phyloP scores from a whole-genome alignment of 2,797 vertebrate species.

The Enteromius trimaculatus region DNA sequence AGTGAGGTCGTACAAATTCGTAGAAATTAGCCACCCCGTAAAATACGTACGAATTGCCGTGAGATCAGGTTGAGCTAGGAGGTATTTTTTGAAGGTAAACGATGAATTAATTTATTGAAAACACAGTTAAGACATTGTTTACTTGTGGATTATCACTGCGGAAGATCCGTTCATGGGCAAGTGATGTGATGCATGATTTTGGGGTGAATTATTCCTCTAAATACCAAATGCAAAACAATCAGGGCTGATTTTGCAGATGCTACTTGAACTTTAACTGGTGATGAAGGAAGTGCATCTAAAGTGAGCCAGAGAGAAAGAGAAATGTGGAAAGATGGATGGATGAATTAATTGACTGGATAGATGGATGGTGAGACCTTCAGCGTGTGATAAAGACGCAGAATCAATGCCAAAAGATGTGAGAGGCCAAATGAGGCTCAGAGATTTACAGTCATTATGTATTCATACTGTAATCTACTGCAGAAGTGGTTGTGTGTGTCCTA shows the following conservation, averaged over 20 bases:
- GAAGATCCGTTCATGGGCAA: background rate
- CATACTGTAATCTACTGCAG: slow-evolving; percentile 14
- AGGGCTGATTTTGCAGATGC: background rate
- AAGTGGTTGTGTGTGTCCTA: background rate
- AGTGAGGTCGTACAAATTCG: too few species aligned
- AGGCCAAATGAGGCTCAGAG: background rate
- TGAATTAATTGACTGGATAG: background rate
- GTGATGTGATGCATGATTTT: background rate
- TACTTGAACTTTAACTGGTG: background rate
- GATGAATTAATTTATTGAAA: background rate
- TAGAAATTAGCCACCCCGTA: too few species aligned
- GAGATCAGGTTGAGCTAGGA: too few species aligned
- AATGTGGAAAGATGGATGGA: background rate
- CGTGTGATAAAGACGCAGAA: slow-evolving; percentile 1
- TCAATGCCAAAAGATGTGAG: slow-evolving; percentile 8
- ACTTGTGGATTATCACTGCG: background rate
- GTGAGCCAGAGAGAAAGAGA: background rate
- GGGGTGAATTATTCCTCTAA: background rate
- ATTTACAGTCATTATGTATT: slow-evolving; percentile 24
- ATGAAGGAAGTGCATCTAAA: background rate
- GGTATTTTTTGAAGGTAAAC: background rate
- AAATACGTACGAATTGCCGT: too few species aligned
- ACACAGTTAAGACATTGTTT: background rate
- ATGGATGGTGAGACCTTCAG: background rate
- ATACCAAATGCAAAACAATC: background rate